Conservation (phyloP, 1,140 invertebrate genomes). For the Agraylea sexmaculata region DNA sequence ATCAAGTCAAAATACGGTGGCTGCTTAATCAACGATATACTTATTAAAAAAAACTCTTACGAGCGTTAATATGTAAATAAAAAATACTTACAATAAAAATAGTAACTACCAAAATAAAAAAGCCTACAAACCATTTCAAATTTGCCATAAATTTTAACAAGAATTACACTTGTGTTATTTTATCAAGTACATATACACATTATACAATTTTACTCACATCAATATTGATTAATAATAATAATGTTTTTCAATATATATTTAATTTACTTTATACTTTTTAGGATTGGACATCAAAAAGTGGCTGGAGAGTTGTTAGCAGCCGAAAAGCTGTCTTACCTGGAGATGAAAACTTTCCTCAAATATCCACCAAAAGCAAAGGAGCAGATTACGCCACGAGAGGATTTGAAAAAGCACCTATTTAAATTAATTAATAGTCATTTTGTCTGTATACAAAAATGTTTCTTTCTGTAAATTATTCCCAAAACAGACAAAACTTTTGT, state of each 20-base stretch:
- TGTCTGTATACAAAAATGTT: too few relatives aligned
- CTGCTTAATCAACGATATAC: background rate
- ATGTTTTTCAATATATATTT: slow-evolving; percentile 1
- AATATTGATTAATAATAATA: background rate
- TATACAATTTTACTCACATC: background rate
- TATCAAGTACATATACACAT: background rate
- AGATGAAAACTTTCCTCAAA: slow-evolving; percentile 49
- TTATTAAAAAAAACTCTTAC: slow-evolving; percentile 1
- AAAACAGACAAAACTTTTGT: too few relatives aligned
- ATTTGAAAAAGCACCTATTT: slow-evolving; percentile 51
- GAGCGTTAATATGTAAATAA: too few relatives aligned
- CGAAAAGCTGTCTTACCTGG: slow-evolving; percentile 46
- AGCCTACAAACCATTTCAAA: too few relatives aligned
- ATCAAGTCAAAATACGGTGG: too few relatives aligned
- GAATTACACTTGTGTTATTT: background rate
- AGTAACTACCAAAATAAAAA: too few relatives aligned
- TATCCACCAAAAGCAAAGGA: slow-evolving; percentile 40
- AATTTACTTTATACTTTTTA: slow-evolving; percentile 26
- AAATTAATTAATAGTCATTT: too few relatives aligned
- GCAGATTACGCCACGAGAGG: slow-evolving; percentile 53
- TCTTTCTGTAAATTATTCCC: too few relatives aligned
- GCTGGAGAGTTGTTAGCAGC: slow-evolving; percentile 46
- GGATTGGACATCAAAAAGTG: slow-evolving; percentile 60
- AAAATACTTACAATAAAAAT: too few relatives aligned
- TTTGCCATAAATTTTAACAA: slow-evolving; percentile 1